Evolutionary conservation across 2,888 invertebrate species (phyloP).

Genomic region (Eumacrocentrus americanus): DNA sequence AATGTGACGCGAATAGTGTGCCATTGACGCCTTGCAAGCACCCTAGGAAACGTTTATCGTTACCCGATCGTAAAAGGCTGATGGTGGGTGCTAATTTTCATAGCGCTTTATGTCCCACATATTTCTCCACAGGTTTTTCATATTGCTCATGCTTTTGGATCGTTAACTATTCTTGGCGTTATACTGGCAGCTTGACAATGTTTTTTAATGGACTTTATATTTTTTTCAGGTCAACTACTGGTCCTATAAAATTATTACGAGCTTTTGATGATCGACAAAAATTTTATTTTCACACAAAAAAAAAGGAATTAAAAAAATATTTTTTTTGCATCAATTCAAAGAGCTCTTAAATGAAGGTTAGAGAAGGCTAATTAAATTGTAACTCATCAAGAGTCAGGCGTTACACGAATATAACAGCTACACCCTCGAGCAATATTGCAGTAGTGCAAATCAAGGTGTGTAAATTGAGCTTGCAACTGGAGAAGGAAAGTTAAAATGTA

Average conservation of each 20-base stretch:
- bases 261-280: not conserved
- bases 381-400: too few species aligned
- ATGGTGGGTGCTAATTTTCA: not conserved
- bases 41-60: not conserved
- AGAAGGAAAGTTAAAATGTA: not conserved
- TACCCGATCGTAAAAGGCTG: not conserved
- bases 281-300: not conserved
- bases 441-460: slow-evolving; percentile 19
- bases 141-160: not conserved
- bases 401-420: slow-evolving; percentile 1
- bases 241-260: too few species aligned
- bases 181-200: not conserved
- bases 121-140: not conserved
- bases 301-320: not conserved
- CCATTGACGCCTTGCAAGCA: not conserved
- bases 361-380: too few species aligned
- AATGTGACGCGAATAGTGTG: not conserved
- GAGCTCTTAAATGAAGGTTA: not conserved
- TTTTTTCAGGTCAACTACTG: not conserved
- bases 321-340: not conserved
- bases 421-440: not conserved
- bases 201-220: not conserved
- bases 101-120: not conserved
- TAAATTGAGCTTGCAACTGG: slow-evolving; percentile 3
- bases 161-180: not conserved